Evolutionary conservation across 53 echinoderm and acorn worm genomes (phyloP), one percentile per base, ranked within the genome.

Genomic region (Apostichopus leukothele): DNA sequence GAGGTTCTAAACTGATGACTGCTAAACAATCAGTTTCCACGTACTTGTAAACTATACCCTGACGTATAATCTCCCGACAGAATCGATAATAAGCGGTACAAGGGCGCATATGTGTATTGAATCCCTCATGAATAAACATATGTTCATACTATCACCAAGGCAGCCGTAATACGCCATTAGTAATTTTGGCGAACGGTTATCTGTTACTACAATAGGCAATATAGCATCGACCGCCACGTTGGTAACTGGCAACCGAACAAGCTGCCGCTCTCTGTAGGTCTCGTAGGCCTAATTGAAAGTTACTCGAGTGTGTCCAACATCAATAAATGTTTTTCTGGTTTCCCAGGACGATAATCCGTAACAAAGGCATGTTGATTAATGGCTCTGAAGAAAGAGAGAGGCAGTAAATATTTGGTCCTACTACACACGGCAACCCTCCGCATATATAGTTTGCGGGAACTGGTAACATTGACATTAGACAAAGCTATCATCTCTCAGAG

Each of bases 351-450:
- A 79, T 79, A 79, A 79, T 39, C 79, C 79, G 39, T 19, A 51
- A 79, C 79, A 79, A 79, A 53, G 79, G 19, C 50, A 51, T 50
- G 51, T 19, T 79, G 50, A 51, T 13, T 14, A 16, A 13, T 16
- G 3, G 63, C 63, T 63, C 63, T 63, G 63, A 14, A 63, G 63
- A 16, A 63, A 63, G 11, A 63, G 13, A 63, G 63, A 63, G 63
- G 63, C 11, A 79, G 79, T 79, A 79, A 79, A 79, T 79, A 79
- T 79, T 63, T 79, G 79, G 51, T 52, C 51, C 79, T 11, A 19
- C 53, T 50, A n/a, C 79, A 18, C 18, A n/a, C 79, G 50, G 79
- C 79, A 79, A 79, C 79, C 79, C 19, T n/a, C 39, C 4, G 18
- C 12, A 13, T 79, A 79, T 79, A 79, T 51, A 79, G 79, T 63